Base-by-base conservation (phyloP, 1,140 invertebrate species). In the Platorchestia sp. region DNA sequence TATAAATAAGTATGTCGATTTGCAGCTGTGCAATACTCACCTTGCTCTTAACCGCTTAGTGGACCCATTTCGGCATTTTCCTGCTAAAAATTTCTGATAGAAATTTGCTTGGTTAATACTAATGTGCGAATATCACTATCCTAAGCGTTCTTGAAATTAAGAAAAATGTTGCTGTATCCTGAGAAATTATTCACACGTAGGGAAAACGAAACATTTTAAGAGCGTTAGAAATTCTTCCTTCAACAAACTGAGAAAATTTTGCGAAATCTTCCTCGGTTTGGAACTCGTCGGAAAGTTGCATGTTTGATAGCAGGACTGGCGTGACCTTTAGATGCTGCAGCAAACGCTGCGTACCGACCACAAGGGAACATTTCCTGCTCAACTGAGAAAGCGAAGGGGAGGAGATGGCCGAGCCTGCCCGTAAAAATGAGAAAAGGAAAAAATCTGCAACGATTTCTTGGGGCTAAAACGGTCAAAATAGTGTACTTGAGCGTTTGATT, bases 271-370 rank as follows among this genome's bases (percentile, higher is more conserved):
- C 87, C n/a, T 89, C 42, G 41, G 87, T 89, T 5, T 89, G 10
- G 1, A 51, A 51, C 47, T 51, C 7, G 59, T 36, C 59, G 27
- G 59, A 75, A 75, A 75, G 59, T 75, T 75, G 59, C 59, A 36
- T 75, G 59, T 75, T 75, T 10, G 59, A 75, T 36, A 16, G n/a
- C 87, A 42, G 14, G 3, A 41, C 87, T 89, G 5, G 87, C 41
- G 87, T 89, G 87, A 89, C 87, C 87, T 89, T 89, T 89, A 89
- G 87, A 42, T 89, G 41, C 43, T 89, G 59, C 14, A 42, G 87
- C 87, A 43, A 41, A 41, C n/a, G 27, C 16, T 36, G n/a, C n/a
- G 41, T 42, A 41, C 41, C 87, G 27, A 44, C 87, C 7, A 42
- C 3, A 1, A 44, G 41, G 41, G 87, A 89, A 14, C 87, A 42